A percentile compares a stretch with the other conserved stretches of the same genome.
phyloP scores from a whole-genome alignment of 2,888 invertebrate species.

The Chymomyza fuscimana region DNA sequence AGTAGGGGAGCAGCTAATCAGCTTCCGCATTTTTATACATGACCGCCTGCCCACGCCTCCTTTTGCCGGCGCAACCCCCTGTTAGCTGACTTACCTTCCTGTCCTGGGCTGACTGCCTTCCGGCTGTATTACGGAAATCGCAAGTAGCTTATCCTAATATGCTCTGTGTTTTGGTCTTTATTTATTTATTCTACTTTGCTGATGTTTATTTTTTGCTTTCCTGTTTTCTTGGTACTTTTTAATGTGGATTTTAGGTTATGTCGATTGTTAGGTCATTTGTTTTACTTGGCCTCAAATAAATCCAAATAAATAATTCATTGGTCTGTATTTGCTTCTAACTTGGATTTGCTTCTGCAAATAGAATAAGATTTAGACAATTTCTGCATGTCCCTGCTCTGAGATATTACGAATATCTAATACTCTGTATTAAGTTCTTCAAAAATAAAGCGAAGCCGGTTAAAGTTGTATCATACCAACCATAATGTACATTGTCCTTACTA shows the following conservation, averaged over 20 bases:
- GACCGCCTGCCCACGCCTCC: neutral
- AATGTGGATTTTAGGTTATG: conserved; percentile 27
- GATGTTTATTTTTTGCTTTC: conserved; percentile 33
- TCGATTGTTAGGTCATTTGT: conserved; percentile 65
- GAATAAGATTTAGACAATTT: neutral
- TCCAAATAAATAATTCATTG: conserved; percentile 72
- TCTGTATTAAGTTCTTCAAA: neutral
- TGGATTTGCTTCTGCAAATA: conserved; percentile 16
- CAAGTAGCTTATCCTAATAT: conserved; percentile 73
- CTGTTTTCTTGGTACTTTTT: conserved; percentile 1
- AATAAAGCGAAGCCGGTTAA: too few species aligned
- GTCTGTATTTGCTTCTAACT: conserved; percentile 49
- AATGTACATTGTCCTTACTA: too few species aligned
- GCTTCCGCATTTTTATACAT: conserved; percentile 65
- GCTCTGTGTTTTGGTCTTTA: conserved; percentile 70
- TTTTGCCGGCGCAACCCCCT: neutral
- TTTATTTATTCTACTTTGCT: conserved; percentile 65
- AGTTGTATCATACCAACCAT: too few species aligned
- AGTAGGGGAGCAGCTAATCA: conserved; percentile 51
- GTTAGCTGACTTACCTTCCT: conserved; percentile 8
- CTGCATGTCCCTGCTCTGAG: neutral
- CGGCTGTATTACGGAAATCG: conserved; percentile 69
- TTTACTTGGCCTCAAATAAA: conserved; percentile 73
- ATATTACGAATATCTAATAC: neutral
- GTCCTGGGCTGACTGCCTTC: conserved; percentile 40